A percentile compares a stretch with the other conserved stretches of the same genome.
Conservation (phyloP, 2,113 vertebrate genomes). For the Anser cygnoides region DNA sequence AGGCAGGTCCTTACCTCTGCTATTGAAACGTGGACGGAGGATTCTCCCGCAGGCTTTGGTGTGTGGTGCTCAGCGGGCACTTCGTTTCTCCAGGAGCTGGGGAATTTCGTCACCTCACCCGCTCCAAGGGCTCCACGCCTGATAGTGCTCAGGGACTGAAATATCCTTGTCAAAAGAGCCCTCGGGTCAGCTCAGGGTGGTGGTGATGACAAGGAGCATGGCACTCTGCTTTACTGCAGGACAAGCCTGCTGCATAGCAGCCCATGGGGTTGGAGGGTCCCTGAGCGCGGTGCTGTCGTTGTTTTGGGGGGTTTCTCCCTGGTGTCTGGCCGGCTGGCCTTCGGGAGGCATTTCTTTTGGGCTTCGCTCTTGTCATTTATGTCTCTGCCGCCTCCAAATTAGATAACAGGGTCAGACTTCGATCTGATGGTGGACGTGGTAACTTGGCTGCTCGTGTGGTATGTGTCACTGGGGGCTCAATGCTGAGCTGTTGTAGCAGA, state of each 20-base stretch:
- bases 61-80: rapidly evolving
- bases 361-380: background rate
- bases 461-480: rapidly evolving
- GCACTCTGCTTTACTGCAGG: background rate
- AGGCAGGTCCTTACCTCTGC: background rate
- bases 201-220: background rate
- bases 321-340: background rate
- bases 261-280: background rate
- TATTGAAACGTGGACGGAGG: background rate
- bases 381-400: background rate
- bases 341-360: background rate
- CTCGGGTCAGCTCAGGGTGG: background rate
- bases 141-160: background rate
- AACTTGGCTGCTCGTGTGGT: background rate
- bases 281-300: background rate
- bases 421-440: background rate
- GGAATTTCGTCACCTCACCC: background rate
- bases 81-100: rapidly evolving
- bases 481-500: background rate
- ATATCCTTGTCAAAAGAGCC: background rate
- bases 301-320: background rate
- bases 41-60: background rate
- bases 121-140: rapidly evolving
- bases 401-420: background rate
- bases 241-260: background rate